A percentile compares a stretch with the other conserved stretches of the same genome.
phyloP scores from a whole-genome alignment of 2,888 invertebrate genomes.

The Lepidocyrtinus sp. region DNA sequence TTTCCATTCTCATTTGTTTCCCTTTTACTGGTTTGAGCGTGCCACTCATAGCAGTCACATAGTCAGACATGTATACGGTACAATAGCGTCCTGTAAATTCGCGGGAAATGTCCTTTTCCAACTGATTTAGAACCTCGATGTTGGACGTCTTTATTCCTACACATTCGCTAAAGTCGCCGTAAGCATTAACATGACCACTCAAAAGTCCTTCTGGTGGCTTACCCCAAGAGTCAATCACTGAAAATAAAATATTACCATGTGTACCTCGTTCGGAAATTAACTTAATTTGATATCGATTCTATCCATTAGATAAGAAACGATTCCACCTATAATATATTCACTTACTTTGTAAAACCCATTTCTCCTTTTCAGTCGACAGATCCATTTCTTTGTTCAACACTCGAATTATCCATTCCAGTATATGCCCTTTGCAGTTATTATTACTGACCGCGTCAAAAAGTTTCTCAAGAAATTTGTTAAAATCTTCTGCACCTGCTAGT shows the following conservation, averaged over 20 bases:
- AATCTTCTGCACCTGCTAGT: not conserved
- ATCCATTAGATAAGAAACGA: not conserved
- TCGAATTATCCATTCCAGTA: constrained; percentile 39
- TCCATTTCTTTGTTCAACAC: not conserved
- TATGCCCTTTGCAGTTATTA: constrained; percentile 43
- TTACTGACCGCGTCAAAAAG: constrained; percentile 31
- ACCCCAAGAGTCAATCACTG: constrained; percentile 75
- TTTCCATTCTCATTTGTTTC: not conserved
- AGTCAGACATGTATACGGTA: constrained; percentile 42
- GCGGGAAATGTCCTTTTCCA: not conserved
- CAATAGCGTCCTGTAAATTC: constrained; percentile 64
- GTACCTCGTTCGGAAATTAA: not conserved
- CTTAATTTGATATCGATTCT: not conserved
- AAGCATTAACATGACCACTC: constrained; percentile 73
- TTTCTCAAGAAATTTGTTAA: not conserved
- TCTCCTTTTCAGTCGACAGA: not conserved
- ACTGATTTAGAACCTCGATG: not conserved
- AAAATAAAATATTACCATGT: not conserved
- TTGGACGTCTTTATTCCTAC: constrained; percentile 30
- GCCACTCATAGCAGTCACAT: not conserved
- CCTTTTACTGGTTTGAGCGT: not conserved
- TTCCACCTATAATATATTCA: not conserved
- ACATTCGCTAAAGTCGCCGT: constrained; percentile 75
- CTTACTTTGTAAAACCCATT: constrained; percentile 57
- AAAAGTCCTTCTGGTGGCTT: constrained; percentile 74